Percentiles rank a stretch among this genome's conserved stretches.
Conservation (phyloP, 2,797 vertebrate genomes). For the Crenuchus spilurus region DNA sequence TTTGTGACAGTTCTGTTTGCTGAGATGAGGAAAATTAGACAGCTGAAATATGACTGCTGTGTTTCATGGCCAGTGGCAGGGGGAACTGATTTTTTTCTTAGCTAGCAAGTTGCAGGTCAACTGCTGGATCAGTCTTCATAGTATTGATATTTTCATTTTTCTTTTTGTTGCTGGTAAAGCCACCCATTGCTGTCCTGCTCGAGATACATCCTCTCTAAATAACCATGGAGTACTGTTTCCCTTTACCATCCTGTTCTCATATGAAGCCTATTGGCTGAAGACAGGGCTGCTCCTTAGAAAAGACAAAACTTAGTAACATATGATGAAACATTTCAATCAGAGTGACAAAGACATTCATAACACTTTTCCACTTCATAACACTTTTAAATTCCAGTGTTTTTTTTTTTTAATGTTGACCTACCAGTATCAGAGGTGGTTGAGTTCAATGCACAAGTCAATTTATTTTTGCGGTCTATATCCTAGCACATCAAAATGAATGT, state of each 20-base stretch:
- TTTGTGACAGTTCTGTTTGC: constrained; percentile 17
- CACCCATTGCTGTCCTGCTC: not conserved
- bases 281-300: not conserved
- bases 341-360: not conserved
- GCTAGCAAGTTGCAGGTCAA: constrained; percentile 25
- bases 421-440: too few species aligned
- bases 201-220: constrained; percentile 23
- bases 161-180: constrained; percentile 9
- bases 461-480: too few species aligned
- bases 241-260: not conserved
- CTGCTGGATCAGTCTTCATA: constrained; percentile 5
- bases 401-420: too few species aligned
- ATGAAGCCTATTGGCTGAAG: not conserved
- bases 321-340: not conserved
- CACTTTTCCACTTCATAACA: too few species aligned
- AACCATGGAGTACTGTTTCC: not conserved
- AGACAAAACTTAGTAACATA: not conserved
- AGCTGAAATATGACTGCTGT: constrained; percentile 21
- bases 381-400: too few species aligned
- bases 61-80: not conserved
- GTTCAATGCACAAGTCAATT: too few species aligned
- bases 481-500: too few species aligned
- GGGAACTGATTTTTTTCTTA: constrained; percentile 17
- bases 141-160: constrained; percentile 23
- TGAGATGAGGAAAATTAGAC: constrained; percentile 20